Evolutionary conservation across 1,140 invertebrate species (phyloP).

Genomic region (Bacillus rossius): DNA sequence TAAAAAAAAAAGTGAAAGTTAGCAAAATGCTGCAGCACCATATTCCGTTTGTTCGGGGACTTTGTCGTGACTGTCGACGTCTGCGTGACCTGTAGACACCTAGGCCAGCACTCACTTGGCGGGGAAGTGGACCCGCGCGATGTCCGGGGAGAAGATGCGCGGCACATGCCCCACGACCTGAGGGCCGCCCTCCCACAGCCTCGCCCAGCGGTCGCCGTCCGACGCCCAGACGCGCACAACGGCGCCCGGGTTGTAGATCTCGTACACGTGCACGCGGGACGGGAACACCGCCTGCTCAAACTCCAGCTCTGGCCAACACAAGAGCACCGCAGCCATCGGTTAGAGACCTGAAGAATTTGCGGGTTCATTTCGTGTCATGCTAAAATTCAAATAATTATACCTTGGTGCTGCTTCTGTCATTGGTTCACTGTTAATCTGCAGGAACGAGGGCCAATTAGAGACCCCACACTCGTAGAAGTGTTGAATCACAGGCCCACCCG

Average conservation of each 20-base stretch:
- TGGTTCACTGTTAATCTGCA: too few species aligned
- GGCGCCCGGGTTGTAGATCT: conserved; percentile 87
- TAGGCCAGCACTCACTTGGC: conserved; percentile 53
- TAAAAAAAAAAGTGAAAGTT: too few species aligned
- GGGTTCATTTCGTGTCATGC: too few species aligned
- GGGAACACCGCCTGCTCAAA: conserved; percentile 74
- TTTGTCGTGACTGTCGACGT: too few species aligned
- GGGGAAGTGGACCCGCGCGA: conserved; percentile 53
- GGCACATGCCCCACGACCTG: conserved; percentile 54
- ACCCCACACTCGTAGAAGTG: too few species aligned
- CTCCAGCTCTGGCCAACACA: conserved; percentile 39
- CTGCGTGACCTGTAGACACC: too few species aligned
- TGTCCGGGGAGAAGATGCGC: conserved; percentile 68
- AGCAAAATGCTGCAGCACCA: too few species aligned
- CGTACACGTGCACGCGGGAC: conserved; percentile 70
- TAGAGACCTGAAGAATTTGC: conserved; percentile 55
- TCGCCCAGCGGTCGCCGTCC: conserved; percentile 55
- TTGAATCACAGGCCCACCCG: too few species aligned
- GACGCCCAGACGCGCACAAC: conserved; percentile 76
- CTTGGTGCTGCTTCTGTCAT: too few species aligned
- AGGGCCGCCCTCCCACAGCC: conserved; percentile 71
- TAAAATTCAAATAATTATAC: too few species aligned
- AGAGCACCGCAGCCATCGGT: conserved; percentile 28
- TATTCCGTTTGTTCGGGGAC: too few species aligned
- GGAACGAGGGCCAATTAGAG: too few species aligned